Conservation (phyloP, 2,888 invertebrate species). For the Sphinx pinastri region DNA sequence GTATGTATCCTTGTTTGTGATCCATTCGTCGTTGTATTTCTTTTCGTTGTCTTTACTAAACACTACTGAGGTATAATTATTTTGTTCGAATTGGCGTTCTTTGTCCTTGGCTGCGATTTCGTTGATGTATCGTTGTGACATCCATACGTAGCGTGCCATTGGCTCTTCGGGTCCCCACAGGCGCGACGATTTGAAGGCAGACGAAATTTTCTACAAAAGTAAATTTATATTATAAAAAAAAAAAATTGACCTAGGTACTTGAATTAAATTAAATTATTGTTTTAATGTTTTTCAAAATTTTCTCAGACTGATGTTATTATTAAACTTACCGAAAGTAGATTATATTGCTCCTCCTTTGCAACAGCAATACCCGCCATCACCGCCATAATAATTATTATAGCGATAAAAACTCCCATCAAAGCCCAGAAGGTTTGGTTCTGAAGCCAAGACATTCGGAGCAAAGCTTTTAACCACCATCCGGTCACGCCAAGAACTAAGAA, state of each 20-base stretch:
- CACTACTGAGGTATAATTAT: conserved; percentile 61
- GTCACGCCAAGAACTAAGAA: conserved; percentile 63
- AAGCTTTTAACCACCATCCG: conserved; percentile 73
- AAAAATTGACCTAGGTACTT: too few species aligned
- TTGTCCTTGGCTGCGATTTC: conserved; percentile 62
- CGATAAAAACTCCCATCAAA: conserved; percentile 60
- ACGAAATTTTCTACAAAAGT: conserved; percentile 66
- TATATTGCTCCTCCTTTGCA: conserved; percentile 77
- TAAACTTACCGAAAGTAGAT: conserved; percentile 67
- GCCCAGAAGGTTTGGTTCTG: conserved; percentile 66
- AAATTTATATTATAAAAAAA: conserved; percentile 4
- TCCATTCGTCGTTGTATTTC: conserved; percentile 59
- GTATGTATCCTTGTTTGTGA: conserved; percentile 54
- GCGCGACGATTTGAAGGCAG: conserved; percentile 73
- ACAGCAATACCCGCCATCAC: conserved; percentile 71
- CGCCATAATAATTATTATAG: conserved; percentile 65
- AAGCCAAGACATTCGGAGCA: conserved; percentile 57
- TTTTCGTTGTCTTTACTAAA: conserved; percentile 60
- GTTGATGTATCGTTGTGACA: conserved; percentile 71
- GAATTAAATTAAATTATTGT: too few species aligned
- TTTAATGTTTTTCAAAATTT: too few species aligned
- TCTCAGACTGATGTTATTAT: neutral
- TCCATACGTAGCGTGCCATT: conserved; percentile 76
- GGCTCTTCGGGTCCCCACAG: conserved; percentile 80
- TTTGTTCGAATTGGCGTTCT: conserved; percentile 59